Percentiles rank a stretch among this genome's conserved stretches.
Conservation (phyloP, 2,797 vertebrate species). For the Protosalanx chinensis region DNA sequence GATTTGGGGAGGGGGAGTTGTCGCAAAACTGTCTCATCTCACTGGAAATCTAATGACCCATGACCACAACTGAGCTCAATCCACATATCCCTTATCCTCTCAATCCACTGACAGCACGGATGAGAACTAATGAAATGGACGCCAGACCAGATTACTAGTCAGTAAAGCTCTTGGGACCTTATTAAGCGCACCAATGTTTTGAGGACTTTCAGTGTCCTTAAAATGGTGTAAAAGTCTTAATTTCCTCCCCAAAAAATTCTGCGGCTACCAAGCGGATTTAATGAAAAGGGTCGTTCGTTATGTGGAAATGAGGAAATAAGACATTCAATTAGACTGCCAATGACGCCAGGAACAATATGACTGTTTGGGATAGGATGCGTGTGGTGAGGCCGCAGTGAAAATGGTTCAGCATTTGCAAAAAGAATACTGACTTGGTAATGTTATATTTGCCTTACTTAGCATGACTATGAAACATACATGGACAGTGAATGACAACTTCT, state of each 20-base stretch:
- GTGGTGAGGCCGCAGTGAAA: background rate
- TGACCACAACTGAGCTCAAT: constrained; percentile 28
- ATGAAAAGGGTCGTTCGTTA: background rate
- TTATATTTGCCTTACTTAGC: background rate
- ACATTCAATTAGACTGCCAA: background rate
- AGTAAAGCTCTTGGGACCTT: constrained; percentile 9
- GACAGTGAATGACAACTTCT: constrained; percentile 31
- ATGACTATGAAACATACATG: no score
- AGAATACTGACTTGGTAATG: background rate
- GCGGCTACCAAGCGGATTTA: background rate
- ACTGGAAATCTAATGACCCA: constrained; percentile 12
- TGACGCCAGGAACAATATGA: background rate
- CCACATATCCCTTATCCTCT: constrained; percentile 28
- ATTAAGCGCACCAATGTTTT: constrained; percentile 25
- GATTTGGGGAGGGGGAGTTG: background rate
- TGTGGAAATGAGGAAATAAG: background rate
- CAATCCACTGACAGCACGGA: constrained; percentile 13
- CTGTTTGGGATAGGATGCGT: constrained; percentile 3
- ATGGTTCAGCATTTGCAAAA: background rate
- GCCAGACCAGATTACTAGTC: background rate
- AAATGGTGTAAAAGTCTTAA: background rate
- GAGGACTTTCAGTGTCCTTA: constrained; percentile 7
- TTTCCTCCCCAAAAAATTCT: background rate
- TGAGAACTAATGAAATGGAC: constrained; percentile 6
- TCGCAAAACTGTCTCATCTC: background rate